Percentiles rank a stretch among this genome's conserved stretches.
Conservation (phyloP, 2,888 invertebrate species). For the Asteroscopus sphinx region DNA sequence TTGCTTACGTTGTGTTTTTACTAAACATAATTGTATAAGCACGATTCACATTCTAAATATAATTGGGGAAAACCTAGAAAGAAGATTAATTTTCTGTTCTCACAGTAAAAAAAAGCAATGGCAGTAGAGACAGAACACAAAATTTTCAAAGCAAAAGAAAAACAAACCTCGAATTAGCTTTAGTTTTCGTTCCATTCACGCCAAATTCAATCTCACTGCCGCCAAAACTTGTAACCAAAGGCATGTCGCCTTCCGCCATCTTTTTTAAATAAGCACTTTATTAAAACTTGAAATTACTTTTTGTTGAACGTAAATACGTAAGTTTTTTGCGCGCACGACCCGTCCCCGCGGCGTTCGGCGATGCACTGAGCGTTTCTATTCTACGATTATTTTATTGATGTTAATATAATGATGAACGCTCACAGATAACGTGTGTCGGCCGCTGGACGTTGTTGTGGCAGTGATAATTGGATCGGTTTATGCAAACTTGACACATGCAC, state of each 20-base stretch:
- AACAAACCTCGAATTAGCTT: conserved; percentile 84
- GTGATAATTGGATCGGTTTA: conserved; percentile 83
- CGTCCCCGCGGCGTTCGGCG: conserved; percentile 64
- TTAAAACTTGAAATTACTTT: conserved; percentile 65
- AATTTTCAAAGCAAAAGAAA: conserved; percentile 51
- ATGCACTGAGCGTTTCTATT: conserved; percentile 71
- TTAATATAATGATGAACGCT: conserved; percentile 79
- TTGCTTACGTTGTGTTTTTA: conserved; percentile 34
- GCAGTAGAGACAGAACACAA: conserved; percentile 19
- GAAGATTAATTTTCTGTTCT: not conserved
- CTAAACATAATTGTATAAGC: conserved; percentile 4
- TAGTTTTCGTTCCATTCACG: conserved; percentile 81
- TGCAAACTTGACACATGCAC: conserved; percentile 60
- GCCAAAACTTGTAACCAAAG: conserved; percentile 83
- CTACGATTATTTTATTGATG: conserved; percentile 83
- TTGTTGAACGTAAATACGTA: conserved; percentile 41
- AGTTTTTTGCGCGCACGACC: conserved; percentile 54
- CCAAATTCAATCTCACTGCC: conserved; percentile 84
- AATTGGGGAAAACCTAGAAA: conserved; percentile 12
- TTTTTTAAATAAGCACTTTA: conserved; percentile 59
- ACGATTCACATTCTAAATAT: not conserved
- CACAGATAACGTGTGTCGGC: conserved; percentile 81
- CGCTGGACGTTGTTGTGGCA: conserved; percentile 72
- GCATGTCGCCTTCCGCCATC: conserved; percentile 86
- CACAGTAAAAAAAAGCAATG: conserved; percentile 15